These are phyloP conservation scores for Diglossa cyanea DNA, from an alignment of 2,797 vertebrate species.

Conservation along the genomic window DNA sequence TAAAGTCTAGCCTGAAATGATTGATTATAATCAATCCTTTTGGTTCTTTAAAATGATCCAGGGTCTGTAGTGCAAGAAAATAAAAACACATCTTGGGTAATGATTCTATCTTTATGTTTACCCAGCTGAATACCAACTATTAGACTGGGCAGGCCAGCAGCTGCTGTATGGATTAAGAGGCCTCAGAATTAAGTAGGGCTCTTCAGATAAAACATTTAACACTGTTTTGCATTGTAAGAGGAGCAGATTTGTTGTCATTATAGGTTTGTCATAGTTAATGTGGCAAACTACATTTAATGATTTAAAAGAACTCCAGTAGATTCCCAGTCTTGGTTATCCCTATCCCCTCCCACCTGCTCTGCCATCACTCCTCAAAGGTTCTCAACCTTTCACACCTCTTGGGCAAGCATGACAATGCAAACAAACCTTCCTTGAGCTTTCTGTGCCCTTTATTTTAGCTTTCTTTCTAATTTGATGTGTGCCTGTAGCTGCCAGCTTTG, in stretches of 20 bases:
- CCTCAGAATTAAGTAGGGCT: neutral
- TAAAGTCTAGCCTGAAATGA: neutral
- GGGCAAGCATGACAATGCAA: neutral
- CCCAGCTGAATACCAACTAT: neutral
- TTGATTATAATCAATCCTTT: neutral
- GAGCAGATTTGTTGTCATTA: neutral
- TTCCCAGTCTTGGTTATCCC: neutral
- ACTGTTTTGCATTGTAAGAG: neutral
- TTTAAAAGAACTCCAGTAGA: neutral
- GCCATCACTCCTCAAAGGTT: neutral
- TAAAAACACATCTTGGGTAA: neutral
- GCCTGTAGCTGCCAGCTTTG: neutral
- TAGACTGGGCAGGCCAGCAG: neutral
- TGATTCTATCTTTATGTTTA: slow-evolving; percentile 27
- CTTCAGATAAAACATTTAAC: neutral
- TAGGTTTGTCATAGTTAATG: neutral
- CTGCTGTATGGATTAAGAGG: neutral
- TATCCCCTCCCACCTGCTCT: neutral
- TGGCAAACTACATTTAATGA: neutral
- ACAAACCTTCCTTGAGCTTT: neutral
- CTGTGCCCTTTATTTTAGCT: neutral
- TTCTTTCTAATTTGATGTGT: neutral
- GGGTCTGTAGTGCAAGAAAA: neutral
- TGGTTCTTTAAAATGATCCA: neutral
- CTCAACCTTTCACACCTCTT: neutral